Conservation (phyloP, 2,888 invertebrate genomes). For the Drosophila kambysellisi region DNA sequence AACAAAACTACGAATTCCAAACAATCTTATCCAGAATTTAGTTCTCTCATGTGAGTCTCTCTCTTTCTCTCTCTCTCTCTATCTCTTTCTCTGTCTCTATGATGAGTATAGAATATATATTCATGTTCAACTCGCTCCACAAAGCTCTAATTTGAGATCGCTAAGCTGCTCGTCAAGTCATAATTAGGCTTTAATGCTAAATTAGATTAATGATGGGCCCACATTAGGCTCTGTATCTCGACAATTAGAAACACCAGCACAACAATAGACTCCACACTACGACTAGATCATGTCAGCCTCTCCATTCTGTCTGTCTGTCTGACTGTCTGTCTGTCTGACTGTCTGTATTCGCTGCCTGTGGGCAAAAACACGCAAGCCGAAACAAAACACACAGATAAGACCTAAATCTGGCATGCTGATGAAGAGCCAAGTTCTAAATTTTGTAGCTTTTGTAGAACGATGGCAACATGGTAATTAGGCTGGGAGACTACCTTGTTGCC, state of each 20-base stretch:
- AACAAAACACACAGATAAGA: conserved; percentile 26
- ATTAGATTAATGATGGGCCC: conserved; percentile 77
- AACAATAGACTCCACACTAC: conserved; percentile 39
- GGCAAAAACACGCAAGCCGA: conserved; percentile 56
- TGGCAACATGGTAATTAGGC: conserved; percentile 66
- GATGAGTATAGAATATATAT: background rate
- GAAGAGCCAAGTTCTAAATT: conserved; percentile 50
- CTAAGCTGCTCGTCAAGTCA: conserved; percentile 22
- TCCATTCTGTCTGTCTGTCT: conserved; percentile 6
- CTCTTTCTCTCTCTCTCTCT: background rate
- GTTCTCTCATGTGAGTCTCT: background rate
- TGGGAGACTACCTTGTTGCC: conserved; percentile 21
- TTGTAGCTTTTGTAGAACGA: conserved; percentile 25
- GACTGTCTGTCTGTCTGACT: background rate
- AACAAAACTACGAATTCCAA: background rate
- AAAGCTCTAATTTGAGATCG: conserved; percentile 17
- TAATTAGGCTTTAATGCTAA: conserved; percentile 67
- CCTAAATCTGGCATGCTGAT: conserved; percentile 43
- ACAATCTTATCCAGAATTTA: background rate
- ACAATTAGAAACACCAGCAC: conserved; percentile 26
- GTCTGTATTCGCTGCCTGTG: conserved; percentile 8
- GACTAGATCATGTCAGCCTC: conserved; percentile 21
- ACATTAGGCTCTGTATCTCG: conserved; percentile 40
- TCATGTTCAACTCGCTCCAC: conserved; percentile 1
- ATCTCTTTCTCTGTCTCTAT: background rate